A percentile compares a stretch with the other conserved stretches of the same genome.
These are phyloP conservation scores for Drosophila miranda DNA, from an alignment of 1,140 invertebrate species.

Conservation along the genomic window DNA sequence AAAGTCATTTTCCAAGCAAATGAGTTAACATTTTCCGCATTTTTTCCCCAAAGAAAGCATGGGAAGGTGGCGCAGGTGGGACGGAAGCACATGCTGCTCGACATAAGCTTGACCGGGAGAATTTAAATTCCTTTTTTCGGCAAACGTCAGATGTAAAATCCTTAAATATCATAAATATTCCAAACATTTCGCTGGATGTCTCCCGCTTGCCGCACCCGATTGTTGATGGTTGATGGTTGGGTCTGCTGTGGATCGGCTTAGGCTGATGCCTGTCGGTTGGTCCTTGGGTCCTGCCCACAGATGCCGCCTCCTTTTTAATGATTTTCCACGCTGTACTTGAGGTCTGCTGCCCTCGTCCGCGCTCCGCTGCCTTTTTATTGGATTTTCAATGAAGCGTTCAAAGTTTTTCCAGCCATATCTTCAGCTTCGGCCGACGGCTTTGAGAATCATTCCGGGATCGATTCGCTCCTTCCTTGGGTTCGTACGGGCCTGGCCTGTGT, in stretches of 20 bases:
- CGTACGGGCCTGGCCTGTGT: constrained; percentile 25
- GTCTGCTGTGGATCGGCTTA: constrained; percentile 51
- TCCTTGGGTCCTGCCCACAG: constrained; percentile 28
- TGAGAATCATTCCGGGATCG: constrained; percentile 35
- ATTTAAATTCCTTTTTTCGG: constrained; percentile 27
- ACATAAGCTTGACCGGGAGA: constrained; percentile 69
- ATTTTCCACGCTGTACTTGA: constrained; percentile 47
- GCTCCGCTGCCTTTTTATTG: constrained; percentile 52
- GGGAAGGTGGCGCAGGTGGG: too few relatives aligned
- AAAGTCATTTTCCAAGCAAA: constrained; percentile 77
- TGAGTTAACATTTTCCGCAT: constrained; percentile 65
- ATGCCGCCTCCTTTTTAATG: constrained; percentile 52
- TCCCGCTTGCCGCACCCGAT: constrained; percentile 29
- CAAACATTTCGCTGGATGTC: constrained; percentile 32
- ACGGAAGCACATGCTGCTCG: constrained; percentile 64
- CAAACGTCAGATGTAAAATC: constrained; percentile 68
- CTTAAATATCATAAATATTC: constrained; percentile 75
- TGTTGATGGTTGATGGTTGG: constrained; percentile 63
- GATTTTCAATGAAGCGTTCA: constrained; percentile 59
- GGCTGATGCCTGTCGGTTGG: constrained; percentile 23
- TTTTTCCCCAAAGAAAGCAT: background rate
- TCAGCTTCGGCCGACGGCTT: constrained; percentile 16
- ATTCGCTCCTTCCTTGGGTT: constrained; percentile 25
- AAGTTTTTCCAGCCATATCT: constrained; percentile 12
- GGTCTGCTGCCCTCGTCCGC: constrained; percentile 24